Base-by-base conservation (phyloP, 1,140 invertebrate genomes). In the Protaetia brevitarsis region DNA sequence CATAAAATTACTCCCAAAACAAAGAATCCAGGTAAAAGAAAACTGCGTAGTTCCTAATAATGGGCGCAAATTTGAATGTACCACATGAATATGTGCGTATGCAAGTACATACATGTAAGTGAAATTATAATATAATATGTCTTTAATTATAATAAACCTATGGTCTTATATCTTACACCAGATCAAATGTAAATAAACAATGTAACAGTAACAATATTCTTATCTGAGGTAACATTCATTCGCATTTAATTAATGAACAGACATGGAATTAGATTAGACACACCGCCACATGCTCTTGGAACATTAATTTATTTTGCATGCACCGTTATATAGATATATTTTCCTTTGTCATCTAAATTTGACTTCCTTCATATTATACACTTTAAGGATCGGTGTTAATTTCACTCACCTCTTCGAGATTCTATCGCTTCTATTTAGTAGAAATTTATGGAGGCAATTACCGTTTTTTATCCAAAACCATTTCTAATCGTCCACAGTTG, bases 401-500 rank as follows among this genome's bases (percentile, higher is more conserved):
- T 26, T 8, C 41, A 51, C 13, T 51, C 26, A 19, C 3, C 16
- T 51, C 26, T 26, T 11, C 10, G 10, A 37, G 34, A 51, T 51
- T 19, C 1, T 51, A 16, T 51, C 41, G 3, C 11, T 8, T 51
- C 41, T 23, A 23, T 19, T 51, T 51, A 23, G 41, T 51, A 19
- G 26, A 0, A 51, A 23, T 23, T 51, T 51, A 26, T 51, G 19
- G 19, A n/a, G 31, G 8, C 4, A 34, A 34, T 34, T 34, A 34
- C 1, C n/a, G n/a, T 34, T 34, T 34, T 34, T 34, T 19, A 26
- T 13, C 41, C 19, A 23, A 23, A 51, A 51, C 5, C 10, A 45
- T 51, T 51, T 23, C 41, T 51, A 51, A 51, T 51, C 41, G 41
- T 51, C 26, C 19, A 51, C 41, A 51, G 41, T 51, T 23, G 26